These are phyloP conservation scores for Gastracanthus pulcherrimus DNA, from an alignment of 2,888 invertebrate genomes.

Conservation along the genomic window DNA sequence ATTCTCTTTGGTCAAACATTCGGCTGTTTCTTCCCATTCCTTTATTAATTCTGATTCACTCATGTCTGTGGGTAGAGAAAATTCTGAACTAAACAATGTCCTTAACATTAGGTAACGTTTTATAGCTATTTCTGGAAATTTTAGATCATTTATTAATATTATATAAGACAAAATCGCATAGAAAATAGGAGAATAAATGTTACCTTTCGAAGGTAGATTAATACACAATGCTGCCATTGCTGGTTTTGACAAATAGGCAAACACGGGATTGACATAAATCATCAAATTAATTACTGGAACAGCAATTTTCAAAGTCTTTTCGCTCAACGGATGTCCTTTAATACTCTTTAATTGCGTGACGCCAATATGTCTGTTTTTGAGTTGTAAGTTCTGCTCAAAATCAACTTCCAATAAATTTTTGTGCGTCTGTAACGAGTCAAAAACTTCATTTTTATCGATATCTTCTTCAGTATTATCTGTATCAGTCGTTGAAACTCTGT, in stretches of 20 bases:
- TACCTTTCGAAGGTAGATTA: conserved; percentile 57
- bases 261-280: conserved; percentile 86
- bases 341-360: conserved; percentile 62
- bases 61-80: conserved; percentile 67
- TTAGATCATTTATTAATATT: conserved; percentile 15
- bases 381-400: conserved; percentile 62
- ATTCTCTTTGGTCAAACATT: conserved; percentile 64
- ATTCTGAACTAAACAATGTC: conserved; percentile 69
- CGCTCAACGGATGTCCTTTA: conserved; percentile 82
- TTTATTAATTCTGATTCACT: conserved; percentile 61
- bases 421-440: conserved; percentile 69
- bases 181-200: neutral
- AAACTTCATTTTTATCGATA: conserved; percentile 78
- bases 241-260: conserved; percentile 84
- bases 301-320: conserved; percentile 84
- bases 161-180: neutral
- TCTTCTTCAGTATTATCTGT: conserved; percentile 24
- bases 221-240: conserved; percentile 80
- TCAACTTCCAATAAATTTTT: conserved; percentile 71
- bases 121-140: conserved; percentile 66
- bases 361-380: conserved; percentile 68
- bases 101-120: conserved; percentile 68
- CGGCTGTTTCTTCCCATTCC: conserved; percentile 68
- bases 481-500: conserved; percentile 38
- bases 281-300: conserved; percentile 86